Evolutionary conservation across 2,797 vertebrate species (phyloP), one percentile per base, ranked within the genome.

Genomic region (Okamejei kenojei): DNA sequence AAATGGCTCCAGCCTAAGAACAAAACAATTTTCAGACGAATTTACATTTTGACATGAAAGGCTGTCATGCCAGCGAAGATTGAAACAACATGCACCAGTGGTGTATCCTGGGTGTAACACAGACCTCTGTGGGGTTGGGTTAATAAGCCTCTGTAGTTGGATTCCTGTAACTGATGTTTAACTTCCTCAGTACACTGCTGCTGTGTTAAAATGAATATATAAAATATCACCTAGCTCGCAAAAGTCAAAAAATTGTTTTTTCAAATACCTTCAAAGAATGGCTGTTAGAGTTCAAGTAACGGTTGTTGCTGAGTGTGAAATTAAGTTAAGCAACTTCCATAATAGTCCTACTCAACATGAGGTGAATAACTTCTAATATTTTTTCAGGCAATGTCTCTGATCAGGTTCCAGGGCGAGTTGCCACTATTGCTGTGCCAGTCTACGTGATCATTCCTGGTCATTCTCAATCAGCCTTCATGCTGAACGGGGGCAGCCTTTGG

Each of bases 311-410:
- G 90, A 91, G 90, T 91, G 90, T 73, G 35, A 74, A 71, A 23
- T 91, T 74, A 91, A 91, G 32, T 61, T 73, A 90, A 63, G 38
- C 19, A 0, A 45, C 32, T 71, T 91, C 68, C 68, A 91, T 73
- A 91, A 38, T 74, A 74, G 68, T 17, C 23, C 35, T 54, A 74
- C 65, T 91, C 68, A 74, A 68, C 68, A 74, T 26, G 71, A 73
- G 68, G 90, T 92, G 38, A 92, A 76, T 92, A 92, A 29, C 71
- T 92, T 35, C 32, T 54, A 58, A 38, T 74, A 73, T 91, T 71
- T 91, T 91, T 73, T 45, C 21, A 91, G 38, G 68, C 90, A 23
- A 91, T 54, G 45, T 91, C 65, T 91, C 32, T 91, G 90, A 91
- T 91, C 90, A 91, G 8, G 32, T 91, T 91, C 90, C 90, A 91